Evolutionary conservation across 2,888 invertebrate genomes (phyloP).

Genomic region (Ceriagrion tenellum): DNA sequence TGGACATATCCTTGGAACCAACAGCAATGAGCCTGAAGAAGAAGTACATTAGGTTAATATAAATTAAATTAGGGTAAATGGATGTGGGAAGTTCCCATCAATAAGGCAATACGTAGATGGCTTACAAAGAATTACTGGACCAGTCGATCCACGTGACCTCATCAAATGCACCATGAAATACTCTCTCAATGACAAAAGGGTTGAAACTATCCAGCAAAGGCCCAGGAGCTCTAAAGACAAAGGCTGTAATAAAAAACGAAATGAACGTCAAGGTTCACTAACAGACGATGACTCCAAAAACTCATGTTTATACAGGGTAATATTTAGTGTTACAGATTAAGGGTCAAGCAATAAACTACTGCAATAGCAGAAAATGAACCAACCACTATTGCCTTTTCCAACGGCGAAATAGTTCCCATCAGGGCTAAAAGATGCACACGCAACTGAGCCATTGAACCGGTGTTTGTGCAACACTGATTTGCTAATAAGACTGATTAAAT

Average conservation of each 20-base stretch:
- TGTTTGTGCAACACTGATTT: slow-evolving; percentile 90
- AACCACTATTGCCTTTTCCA: slow-evolving; percentile 90
- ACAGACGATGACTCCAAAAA: slow-evolving; percentile 55
- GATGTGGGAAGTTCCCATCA: background rate
- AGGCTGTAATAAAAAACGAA: slow-evolving; percentile 80
- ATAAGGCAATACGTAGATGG: background rate
- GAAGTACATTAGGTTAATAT: too few species aligned
- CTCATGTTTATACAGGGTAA: background rate
- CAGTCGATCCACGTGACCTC: slow-evolving; percentile 93
- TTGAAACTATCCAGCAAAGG: slow-evolving; percentile 90
- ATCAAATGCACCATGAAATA: slow-evolving; percentile 90
- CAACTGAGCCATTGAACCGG: slow-evolving; percentile 88
- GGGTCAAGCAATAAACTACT: slow-evolving; percentile 71
- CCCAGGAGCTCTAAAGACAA: slow-evolving; percentile 92
- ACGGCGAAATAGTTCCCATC: slow-evolving; percentile 96
- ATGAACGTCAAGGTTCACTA: slow-evolving; percentile 33
- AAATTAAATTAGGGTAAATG: background rate
- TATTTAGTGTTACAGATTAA: slow-evolving; percentile 53
- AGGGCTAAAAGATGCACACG: slow-evolving; percentile 93
- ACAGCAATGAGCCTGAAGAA: slow-evolving; percentile 86
- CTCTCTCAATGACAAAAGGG: slow-evolving; percentile 91
- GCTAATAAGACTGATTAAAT: slow-evolving; percentile 91
- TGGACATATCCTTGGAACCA: slow-evolving; percentile 94
- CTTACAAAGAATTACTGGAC: slow-evolving; percentile 92
- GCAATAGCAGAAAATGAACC: slow-evolving; percentile 63